Base-by-base conservation (phyloP, 1,140 invertebrate species). In the Hycleus phaleratus region DNA sequence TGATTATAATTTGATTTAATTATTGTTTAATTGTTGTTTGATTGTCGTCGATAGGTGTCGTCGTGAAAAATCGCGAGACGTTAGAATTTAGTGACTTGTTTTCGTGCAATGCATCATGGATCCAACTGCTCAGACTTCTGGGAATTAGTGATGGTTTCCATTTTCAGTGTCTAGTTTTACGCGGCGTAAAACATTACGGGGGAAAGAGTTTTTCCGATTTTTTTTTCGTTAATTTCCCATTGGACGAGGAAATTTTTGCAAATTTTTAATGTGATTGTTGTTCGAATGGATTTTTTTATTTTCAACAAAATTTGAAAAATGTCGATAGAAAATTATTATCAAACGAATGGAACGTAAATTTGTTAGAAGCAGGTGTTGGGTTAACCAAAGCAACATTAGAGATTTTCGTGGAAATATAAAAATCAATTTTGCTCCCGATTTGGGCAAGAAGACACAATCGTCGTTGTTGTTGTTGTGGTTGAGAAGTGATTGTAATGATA, bases 101-200 rank as follows among this genome's bases (percentile, higher is more conserved):
- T 53, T 53, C 24, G 42, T 46, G 42, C 42, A 25, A 38, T 44
- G 25, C 60, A 62, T 67, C 46, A 66, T 70, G 65, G 66, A 59
- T 62, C 62, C 65, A 55, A 57, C 57, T 67, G 73, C 68, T 68
- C 69, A 62, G 68, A 59, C 61, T 73, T 68, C 61, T 72, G 73
- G 71, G 71, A 73, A 60, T 68, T 56, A 60, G 63, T 62, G 66
- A 68, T 61, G 67, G 68, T 67, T 72, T 71, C 71, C 70, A 73
- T 73, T 71, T 73, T 71, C 69, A 69, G 70, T 71, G 71, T 66
- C 64, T 44, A 68, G 63, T 69, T 71, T 69, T 69, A 67, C 64
- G 66, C 64, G 63, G 60, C 62, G 59, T 57, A 55, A 56, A 68
- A 50, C 63, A 59, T 63, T 45, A 56, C 59, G 60, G 60, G 57